These are phyloP conservation scores for Parnassius apollo DNA, from an alignment of 2,888 invertebrate species.

Conservation along the genomic window DNA sequence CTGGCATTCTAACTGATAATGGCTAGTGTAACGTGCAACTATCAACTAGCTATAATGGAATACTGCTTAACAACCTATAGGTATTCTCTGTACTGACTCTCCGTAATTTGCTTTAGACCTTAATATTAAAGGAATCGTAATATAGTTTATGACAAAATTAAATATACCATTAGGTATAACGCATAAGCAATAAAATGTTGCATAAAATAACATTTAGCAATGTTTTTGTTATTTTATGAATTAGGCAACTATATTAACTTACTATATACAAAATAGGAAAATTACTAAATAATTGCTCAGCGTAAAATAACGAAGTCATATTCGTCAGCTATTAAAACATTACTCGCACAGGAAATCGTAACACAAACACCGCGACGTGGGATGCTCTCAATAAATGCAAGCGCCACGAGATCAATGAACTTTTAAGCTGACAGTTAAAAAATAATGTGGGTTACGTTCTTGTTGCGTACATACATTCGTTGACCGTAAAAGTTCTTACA, in stretches of 20 bases:
- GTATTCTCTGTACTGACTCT: no score
- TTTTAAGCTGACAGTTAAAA: constrained; percentile 78
- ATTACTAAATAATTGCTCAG: not conserved
- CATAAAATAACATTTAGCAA: no score
- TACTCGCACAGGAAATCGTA: constrained; percentile 63
- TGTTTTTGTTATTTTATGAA: not conserved
- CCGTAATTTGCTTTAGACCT: no score
- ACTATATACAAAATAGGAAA: constrained; percentile 1
- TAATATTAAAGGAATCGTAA: no score
- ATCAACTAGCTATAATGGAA: no score
- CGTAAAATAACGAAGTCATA: constrained; percentile 24
- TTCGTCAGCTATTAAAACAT: constrained; percentile 34
- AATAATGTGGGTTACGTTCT: constrained; percentile 81
- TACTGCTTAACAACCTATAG: no score
- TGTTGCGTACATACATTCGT: constrained; percentile 75
- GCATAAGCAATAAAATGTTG: no score
- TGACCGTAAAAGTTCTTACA: constrained; percentile 79
- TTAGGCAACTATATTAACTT: not conserved
- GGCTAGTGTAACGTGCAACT: no score
- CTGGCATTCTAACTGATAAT: no score
- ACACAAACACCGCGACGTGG: constrained; percentile 55
- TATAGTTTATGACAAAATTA: no score
- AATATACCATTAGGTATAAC: no score
- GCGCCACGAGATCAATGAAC: constrained; percentile 72
- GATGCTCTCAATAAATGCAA: constrained; percentile 75